A percentile compares a stretch with the other conserved stretches of the same genome.
Evolutionary conservation across 2,888 invertebrate species (phyloP).

Genomic region (Heliothis peltigera): DNA sequence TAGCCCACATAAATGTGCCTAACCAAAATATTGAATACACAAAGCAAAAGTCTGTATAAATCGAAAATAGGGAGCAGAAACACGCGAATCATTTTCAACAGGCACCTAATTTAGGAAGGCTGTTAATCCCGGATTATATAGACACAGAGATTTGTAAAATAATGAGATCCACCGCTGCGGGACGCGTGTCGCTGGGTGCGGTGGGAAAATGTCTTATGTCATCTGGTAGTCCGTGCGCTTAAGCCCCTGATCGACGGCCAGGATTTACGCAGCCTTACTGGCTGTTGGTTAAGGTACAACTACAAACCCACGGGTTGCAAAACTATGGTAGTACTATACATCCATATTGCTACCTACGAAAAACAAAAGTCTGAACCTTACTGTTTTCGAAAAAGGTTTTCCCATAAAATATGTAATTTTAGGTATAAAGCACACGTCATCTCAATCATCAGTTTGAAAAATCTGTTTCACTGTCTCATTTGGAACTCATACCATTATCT

Average conservation of each 20-base stretch:
- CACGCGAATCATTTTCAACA: conserved; percentile 22
- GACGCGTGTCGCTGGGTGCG: background rate
- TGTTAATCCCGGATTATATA: conserved; percentile 44
- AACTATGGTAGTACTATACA: background rate
- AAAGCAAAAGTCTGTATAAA: background rate
- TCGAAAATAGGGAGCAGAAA: conserved; percentile 4
- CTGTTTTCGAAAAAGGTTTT: too few species aligned
- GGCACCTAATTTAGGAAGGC: conserved; percentile 23
- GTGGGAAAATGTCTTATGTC: background rate
- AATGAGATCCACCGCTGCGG: conserved; percentile 34
- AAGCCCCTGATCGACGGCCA: background rate
- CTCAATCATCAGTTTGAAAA: too few species aligned
- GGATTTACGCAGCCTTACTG: background rate
- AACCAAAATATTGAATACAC: conserved; percentile 15
- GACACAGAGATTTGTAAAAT: conserved; percentile 27
- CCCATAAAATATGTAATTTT: too few species aligned
- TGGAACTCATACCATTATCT: too few species aligned
- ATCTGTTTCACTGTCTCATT: background rate
- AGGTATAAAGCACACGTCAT: too few species aligned
- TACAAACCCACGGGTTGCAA: background rate
- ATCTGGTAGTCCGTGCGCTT: background rate
- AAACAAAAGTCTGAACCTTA: too few species aligned
- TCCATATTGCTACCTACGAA: too few species aligned
- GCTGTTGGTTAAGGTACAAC: background rate
- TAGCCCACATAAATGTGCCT: background rate